Conservation (phyloP, 1,140 invertebrate species). For the Mamestra configurata region DNA sequence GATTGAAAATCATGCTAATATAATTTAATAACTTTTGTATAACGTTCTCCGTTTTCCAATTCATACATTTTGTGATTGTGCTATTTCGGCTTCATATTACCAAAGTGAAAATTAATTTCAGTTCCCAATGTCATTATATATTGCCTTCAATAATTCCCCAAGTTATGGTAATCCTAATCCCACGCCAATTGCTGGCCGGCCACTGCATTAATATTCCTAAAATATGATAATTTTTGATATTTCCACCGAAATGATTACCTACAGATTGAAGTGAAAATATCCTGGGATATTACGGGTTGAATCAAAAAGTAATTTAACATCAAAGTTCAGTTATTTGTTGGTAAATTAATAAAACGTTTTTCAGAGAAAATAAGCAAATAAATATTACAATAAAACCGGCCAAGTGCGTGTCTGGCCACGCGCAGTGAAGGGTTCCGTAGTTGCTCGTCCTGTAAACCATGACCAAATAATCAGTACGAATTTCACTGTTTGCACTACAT, state of each 20-base stretch:
- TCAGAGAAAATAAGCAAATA: too few species aligned
- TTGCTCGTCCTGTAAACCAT: too few species aligned
- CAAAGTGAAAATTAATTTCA: conserved; percentile 25
- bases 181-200: conserved; percentile 26
- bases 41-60: background rate
- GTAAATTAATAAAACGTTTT: background rate
- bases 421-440: too few species aligned
- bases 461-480: too few species aligned
- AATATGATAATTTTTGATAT: conserved; percentile 41
- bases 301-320: background rate
- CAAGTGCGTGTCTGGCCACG: too few species aligned
- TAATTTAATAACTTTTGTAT: background rate
- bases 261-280: conserved; percentile 12
- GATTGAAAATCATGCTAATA: background rate
- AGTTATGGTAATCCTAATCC: conserved; percentile 42
- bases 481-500: too few species aligned
- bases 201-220: conserved; percentile 40
- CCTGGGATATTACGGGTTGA: background rate
- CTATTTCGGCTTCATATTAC: background rate
- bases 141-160: conserved; percentile 40
- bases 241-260: conserved; percentile 21
- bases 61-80: background rate
- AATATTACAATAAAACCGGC: too few species aligned
- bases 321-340: background rate
- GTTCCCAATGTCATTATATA: conserved; percentile 32